Conservation (phyloP, 1,140 invertebrate species). For the Parasteatoda tepidariorum region DNA sequence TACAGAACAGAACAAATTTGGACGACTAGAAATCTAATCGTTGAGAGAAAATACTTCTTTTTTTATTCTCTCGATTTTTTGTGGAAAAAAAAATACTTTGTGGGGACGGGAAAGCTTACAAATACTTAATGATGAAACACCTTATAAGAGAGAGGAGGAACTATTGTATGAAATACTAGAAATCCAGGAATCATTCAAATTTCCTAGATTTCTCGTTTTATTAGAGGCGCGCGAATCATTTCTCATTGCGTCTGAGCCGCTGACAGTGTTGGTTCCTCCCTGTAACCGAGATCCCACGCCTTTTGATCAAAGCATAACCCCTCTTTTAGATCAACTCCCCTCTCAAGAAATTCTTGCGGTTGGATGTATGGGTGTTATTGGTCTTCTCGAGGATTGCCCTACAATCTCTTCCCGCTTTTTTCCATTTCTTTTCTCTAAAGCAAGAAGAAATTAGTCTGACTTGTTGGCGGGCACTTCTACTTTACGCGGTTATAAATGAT, state of each 20-base stretch:
- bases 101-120: neutral
- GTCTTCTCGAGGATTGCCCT: neutral
- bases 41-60: neutral
- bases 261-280: constrained; percentile 10
- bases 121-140: constrained; percentile 16
- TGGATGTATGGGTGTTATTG: neutral
- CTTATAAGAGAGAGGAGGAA: neutral
- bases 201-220: neutral
- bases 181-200: constrained; percentile 33
- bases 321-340: no score
- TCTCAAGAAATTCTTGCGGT: neutral
- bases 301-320: neutral
- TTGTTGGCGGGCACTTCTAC: constrained; percentile 35
- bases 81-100: neutral
- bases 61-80: neutral
- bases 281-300: constrained; percentile 35
- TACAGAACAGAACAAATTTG: neutral
- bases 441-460: constrained; percentile 48
- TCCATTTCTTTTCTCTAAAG: neutral
- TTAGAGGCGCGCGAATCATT: constrained; percentile 31
- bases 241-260: constrained; percentile 17
- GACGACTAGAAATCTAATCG: neutral
- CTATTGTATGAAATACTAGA: constrained; percentile 18
- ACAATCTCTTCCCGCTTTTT: neutral
- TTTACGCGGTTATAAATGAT: constrained; percentile 43